Evolutionary conservation across 2,113 vertebrate genomes (phyloP).

Genomic region (Terrapene triunguis): DNA sequence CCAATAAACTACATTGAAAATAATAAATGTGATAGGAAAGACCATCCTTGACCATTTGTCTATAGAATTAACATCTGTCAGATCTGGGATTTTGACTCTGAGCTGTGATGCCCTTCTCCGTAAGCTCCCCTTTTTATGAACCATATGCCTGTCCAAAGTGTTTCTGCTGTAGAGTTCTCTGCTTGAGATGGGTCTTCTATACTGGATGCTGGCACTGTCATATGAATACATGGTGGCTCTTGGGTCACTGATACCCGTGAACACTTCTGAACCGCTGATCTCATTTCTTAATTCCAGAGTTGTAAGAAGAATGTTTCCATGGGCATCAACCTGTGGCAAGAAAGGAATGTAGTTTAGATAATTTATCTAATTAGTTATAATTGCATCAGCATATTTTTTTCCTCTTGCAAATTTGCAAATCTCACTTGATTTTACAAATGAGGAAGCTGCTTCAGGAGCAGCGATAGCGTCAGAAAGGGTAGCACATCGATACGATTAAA

Average conservation of each 20-base stretch:
- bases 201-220: constrained; percentile 91
- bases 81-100: constrained; percentile 94
- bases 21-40: constrained; percentile 92
- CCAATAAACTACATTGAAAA: constrained; percentile 98
- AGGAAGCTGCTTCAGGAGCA: neutral
- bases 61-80: constrained; percentile 95
- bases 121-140: constrained; percentile 87
- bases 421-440: neutral
- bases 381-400: neutral
- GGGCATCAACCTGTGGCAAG: constrained; percentile 86
- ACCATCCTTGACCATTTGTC: constrained; percentile 97
- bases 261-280: constrained; percentile 82
- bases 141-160: constrained; percentile 82
- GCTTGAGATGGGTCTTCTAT: constrained; percentile 86
- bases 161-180: constrained; percentile 86
- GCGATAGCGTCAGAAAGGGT: neutral
- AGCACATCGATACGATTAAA: neutral
- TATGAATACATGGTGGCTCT: constrained; percentile 84
- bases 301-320: constrained; percentile 90
- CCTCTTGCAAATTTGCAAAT: neutral
- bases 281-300: constrained; percentile 86
- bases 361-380: neutral
- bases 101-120: constrained; percentile 91
- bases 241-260: constrained; percentile 80
- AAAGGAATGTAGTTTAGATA: constrained; percentile 59